A percentile compares a stretch with the other conserved stretches of the same genome.
Evolutionary conservation across 2,113 vertebrate species (phyloP).

Genomic region (Edolisoma coerulescens): DNA sequence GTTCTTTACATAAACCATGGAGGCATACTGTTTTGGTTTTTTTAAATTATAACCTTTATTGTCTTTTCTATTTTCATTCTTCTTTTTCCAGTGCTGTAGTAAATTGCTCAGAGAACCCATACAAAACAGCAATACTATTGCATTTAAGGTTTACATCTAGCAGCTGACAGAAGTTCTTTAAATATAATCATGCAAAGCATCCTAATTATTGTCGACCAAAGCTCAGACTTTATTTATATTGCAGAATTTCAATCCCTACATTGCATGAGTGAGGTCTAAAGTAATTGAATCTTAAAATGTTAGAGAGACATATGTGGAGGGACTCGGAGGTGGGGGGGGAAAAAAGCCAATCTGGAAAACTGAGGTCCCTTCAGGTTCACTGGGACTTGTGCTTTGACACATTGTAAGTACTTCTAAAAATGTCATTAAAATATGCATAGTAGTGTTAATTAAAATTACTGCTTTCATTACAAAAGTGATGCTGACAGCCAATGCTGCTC

Average conservation of each 20-base stretch:
- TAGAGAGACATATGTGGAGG: neutral
- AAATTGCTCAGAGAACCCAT: neutral
- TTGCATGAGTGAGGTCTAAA: neutral
- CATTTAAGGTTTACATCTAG: neutral
- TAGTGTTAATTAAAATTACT: neutral
- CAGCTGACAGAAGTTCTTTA: neutral
- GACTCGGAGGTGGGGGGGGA: neutral
- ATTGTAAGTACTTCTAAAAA: neutral
- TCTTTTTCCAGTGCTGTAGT: neutral
- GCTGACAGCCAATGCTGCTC: neutral
- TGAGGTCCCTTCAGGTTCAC: neutral
- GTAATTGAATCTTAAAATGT: neutral
- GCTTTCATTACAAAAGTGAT: neutral
- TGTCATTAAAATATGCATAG: neutral
- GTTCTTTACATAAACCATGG: neutral
- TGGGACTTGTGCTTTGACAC: neutral
- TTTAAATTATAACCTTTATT: neutral
- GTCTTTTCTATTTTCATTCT: neutral
- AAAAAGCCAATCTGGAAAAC: neutral
- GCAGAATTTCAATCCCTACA: neutral
- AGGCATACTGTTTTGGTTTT: neutral
- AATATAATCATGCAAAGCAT: neutral
- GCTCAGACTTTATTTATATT: neutral
- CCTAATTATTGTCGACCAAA: neutral
- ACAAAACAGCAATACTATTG: neutral